Percentiles rank a stretch among this genome's conserved stretches.
phyloP scores from a whole-genome alignment of 2,888 invertebrate genomes.

The Coelinius sp. region DNA sequence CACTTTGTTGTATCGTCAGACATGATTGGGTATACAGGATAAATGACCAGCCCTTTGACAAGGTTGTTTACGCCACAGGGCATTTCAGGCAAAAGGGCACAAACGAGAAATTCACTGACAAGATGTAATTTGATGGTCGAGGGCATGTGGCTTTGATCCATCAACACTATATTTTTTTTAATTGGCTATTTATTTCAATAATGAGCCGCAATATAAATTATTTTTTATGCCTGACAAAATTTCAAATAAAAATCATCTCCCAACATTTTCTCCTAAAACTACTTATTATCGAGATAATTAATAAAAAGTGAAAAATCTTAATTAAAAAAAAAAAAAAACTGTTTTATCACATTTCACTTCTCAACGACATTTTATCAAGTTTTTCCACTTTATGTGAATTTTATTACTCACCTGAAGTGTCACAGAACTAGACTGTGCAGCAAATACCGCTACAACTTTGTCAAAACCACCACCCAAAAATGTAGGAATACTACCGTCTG shows the following conservation, averaged over 20 bases:
- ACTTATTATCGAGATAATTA: no score
- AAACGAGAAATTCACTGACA: background rate
- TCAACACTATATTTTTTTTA: slow-evolving; percentile 28
- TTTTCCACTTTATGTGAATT: no score
- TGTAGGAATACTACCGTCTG: slow-evolving; percentile 69
- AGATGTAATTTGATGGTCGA: background rate
- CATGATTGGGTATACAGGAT: background rate
- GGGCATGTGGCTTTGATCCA: slow-evolving; percentile 23
- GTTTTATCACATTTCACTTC: no score
- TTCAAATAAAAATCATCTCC: no score
- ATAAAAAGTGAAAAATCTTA: no score
- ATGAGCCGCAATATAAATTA: no score
- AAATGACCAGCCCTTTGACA: slow-evolving; percentile 37
- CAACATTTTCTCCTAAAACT: no score
- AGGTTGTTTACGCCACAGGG: slow-evolving; percentile 23
- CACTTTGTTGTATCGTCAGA: background rate
- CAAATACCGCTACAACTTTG: slow-evolving; percentile 73
- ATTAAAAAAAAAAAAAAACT: no score
- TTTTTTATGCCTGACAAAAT: slow-evolving; percentile 10
- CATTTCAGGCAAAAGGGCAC: background rate
- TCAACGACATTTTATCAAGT: no score
- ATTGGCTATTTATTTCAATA: slow-evolving; percentile 7
- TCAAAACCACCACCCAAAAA: slow-evolving; percentile 70
- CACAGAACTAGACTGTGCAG: slow-evolving; percentile 73
- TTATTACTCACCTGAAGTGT: slow-evolving; percentile 71